phyloP scores from a whole-genome alignment of 1,140 invertebrate species.

The Ceratina japonica region DNA sequence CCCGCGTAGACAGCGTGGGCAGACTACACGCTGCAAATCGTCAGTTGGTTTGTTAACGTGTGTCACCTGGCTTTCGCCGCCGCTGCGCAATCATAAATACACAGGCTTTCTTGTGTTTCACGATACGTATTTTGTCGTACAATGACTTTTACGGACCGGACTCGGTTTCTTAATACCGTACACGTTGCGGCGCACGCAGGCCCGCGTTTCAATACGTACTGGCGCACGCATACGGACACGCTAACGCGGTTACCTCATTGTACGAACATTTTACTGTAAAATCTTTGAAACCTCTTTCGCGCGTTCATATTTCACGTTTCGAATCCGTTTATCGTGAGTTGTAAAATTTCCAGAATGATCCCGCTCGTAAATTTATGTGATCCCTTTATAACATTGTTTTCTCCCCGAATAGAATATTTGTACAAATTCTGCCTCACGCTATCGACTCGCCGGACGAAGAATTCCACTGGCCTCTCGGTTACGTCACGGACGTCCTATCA shows the following conservation, averaged over 20 bases:
- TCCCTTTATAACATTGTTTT: background rate
- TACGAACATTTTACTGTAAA: background rate
- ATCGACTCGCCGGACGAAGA: background rate
- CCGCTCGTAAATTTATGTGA: background rate
- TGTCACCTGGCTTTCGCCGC: constrained; percentile 31
- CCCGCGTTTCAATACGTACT: constrained; percentile 8
- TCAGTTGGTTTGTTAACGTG: constrained; percentile 44
- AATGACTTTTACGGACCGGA: constrained; percentile 26
- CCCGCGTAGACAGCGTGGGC: constrained; percentile 32
- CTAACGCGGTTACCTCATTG: constrained; percentile 11
- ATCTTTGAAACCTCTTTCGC: background rate
- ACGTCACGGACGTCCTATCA: background rate
- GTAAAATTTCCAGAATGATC: background rate
- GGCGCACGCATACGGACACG: background rate
- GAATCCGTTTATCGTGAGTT: background rate
- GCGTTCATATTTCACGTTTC: background rate
- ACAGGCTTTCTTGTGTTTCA: constrained; percentile 29
- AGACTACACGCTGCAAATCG: constrained; percentile 45
- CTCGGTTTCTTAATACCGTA: constrained; percentile 37
- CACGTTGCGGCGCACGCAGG: background rate
- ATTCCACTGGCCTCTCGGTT: background rate
- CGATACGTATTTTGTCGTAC: constrained; percentile 46
- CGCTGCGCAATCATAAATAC: constrained; percentile 27
- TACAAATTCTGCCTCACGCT: background rate
- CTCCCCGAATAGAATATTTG: background rate